A percentile compares a stretch with the other conserved stretches of the same genome.
Evolutionary conservation across 2,888 invertebrate genomes (phyloP).

Genomic region (Drosophila suboccidentalis): DNA sequence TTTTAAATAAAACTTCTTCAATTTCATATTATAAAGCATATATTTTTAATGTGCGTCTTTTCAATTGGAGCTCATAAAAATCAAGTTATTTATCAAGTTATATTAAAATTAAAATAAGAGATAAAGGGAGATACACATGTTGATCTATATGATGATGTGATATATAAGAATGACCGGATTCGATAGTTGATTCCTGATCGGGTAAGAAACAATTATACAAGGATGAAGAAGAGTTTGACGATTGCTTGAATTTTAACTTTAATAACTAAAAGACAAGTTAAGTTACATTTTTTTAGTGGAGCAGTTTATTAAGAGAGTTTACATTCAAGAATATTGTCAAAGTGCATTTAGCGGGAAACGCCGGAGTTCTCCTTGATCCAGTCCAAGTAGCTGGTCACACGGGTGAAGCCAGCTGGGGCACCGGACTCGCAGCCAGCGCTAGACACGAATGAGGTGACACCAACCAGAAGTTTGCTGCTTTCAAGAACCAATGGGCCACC

Average conservation of each 20-base stretch:
- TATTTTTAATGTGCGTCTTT: background rate
- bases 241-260: no score
- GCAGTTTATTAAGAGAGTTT: constrained; percentile 33
- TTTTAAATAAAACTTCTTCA: background rate
- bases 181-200: no score
- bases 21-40: background rate
- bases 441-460: constrained; percentile 77
- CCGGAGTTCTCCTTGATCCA: constrained; percentile 76
- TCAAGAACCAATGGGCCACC: constrained; percentile 79
- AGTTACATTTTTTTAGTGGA: constrained; percentile 1
- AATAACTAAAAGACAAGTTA: background rate
- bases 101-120: no score
- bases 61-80: background rate
- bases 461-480: constrained; percentile 54
- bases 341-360: constrained; percentile 50
- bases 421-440: constrained; percentile 62
- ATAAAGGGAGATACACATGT: no score
- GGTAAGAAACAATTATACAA: no score
- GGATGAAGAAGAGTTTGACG: no score
- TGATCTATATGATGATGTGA: no score
- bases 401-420: constrained; percentile 69
- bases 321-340: background rate
- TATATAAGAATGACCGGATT: no score
- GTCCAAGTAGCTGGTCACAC: constrained; percentile 67
- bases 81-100: no score